Percentiles rank a stretch among this genome's conserved stretches.
Conservation (phyloP, 2,113 vertebrate genomes). For the Pterocles orientalis region DNA sequence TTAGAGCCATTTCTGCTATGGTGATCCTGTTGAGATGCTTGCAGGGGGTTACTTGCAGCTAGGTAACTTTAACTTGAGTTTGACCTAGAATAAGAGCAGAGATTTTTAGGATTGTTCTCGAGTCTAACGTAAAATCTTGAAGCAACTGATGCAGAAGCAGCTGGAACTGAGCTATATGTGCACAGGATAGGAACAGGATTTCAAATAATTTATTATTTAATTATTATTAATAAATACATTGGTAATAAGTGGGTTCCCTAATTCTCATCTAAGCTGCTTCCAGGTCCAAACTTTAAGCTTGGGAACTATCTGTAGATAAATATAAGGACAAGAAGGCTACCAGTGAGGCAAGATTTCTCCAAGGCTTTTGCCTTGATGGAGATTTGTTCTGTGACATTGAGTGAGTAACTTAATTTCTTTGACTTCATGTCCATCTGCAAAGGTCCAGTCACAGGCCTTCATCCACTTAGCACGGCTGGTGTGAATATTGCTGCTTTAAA, state of each 20-base stretch:
- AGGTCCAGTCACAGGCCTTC: background rate
- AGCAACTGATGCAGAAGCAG: background rate
- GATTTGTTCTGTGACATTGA: background rate
- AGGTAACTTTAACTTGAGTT: background rate
- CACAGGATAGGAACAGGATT: background rate
- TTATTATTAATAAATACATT: background rate
- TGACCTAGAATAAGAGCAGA: background rate
- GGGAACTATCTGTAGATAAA: background rate
- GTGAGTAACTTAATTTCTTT: background rate
- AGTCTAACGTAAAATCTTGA: background rate
- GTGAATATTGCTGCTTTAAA: background rate
- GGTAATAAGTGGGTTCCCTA: background rate
- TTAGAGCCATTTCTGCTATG: background rate
- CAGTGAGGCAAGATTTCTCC: background rate
- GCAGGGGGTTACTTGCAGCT: background rate
- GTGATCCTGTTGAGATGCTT: background rate
- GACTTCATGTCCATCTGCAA: background rate
- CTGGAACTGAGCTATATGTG: background rate
- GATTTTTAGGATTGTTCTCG: background rate
- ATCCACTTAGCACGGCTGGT: rapidly evolving
- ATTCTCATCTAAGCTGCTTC: background rate
- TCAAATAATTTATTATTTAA: background rate
- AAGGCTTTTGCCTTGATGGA: background rate
- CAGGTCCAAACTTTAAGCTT: background rate
- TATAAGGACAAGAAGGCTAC: background rate